phyloP scores from a whole-genome alignment of 2,113 vertebrate genomes.

The Sigmodon hispidus region DNA sequence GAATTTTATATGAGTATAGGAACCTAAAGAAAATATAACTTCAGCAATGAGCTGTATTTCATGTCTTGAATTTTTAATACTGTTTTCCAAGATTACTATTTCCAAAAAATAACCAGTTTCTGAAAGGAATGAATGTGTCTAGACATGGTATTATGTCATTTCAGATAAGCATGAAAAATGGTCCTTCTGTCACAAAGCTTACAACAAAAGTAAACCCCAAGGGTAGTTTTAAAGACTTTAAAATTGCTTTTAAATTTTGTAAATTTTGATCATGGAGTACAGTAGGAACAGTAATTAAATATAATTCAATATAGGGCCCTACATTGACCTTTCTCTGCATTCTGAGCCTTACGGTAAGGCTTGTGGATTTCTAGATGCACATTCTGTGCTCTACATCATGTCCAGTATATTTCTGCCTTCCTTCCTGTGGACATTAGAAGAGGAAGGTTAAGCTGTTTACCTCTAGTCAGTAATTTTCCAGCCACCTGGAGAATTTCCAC shows the following conservation, averaged over 20 bases:
- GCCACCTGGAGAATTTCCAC: no score
- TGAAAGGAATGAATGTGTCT: neutral
- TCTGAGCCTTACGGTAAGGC: no score
- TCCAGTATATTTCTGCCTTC: no score
- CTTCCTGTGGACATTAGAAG: no score
- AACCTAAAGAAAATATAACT: neutral
- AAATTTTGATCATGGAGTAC: neutral
- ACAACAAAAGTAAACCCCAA: neutral
- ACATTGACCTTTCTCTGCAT: no score
- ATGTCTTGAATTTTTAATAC: neutral
- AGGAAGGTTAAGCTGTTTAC: no score
- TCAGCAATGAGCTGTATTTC: neutral
- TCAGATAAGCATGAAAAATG: neutral
- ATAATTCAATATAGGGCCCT: no score
- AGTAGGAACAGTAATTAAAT: no score
- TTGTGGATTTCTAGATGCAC: no score
- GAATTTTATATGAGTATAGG: neutral
- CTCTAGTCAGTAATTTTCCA: no score
- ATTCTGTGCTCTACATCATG: no score
- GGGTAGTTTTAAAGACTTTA: neutral
- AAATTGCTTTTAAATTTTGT: neutral
- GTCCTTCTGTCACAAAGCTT: neutral
- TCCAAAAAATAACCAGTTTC: neutral
- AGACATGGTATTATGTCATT: accelerated
- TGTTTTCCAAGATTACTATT: neutral